Conservation (phyloP, 2,888 invertebrate genomes). For the Drosophila paranaensis region DNA sequence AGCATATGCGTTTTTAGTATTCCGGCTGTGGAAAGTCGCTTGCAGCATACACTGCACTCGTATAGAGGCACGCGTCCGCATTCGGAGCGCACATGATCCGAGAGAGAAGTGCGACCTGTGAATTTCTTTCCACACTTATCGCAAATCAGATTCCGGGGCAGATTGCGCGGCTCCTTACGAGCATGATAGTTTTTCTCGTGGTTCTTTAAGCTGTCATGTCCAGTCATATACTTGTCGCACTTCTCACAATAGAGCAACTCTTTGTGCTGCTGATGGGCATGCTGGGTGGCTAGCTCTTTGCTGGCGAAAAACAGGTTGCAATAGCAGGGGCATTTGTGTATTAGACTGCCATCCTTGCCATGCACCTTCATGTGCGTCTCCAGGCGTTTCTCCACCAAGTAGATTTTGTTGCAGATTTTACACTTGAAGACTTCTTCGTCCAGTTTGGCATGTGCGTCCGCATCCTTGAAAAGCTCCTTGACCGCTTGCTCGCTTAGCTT, state of each 20-base stretch:
- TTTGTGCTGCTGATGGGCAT: constrained; percentile 84
- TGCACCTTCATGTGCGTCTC: constrained; percentile 81
- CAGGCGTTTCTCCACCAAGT: constrained; percentile 79
- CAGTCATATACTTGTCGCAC: constrained; percentile 85
- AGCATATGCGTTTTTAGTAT: constrained; percentile 85
- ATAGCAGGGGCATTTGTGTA: constrained; percentile 84
- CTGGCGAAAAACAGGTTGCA: constrained; percentile 84
- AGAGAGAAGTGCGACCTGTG: constrained; percentile 83
- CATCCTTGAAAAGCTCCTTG: constrained; percentile 76
- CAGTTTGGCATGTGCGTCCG: constrained; percentile 66
- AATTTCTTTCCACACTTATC: constrained; percentile 84
- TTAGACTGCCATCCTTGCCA: constrained; percentile 81
- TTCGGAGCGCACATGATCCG: constrained; percentile 85
- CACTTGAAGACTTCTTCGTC: constrained; percentile 81
- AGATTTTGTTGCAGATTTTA: constrained; percentile 82
- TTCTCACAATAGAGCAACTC: constrained; percentile 84
- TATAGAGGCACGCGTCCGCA: constrained; percentile 84
- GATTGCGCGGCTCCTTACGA: constrained; percentile 69
- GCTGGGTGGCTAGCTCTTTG: constrained; percentile 83
- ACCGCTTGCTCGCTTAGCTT: constrained; percentile 72
- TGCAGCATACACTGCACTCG: constrained; percentile 84
- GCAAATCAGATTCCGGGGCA: constrained; percentile 82
- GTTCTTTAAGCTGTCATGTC: constrained; percentile 84
- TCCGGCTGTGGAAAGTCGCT: constrained; percentile 84
- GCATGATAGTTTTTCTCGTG: constrained; percentile 83